Evolutionary conservation across 2,797 vertebrate species (phyloP), one percentile per base, ranked within the genome.

Genomic region (Fistularia commersonii): DNA sequence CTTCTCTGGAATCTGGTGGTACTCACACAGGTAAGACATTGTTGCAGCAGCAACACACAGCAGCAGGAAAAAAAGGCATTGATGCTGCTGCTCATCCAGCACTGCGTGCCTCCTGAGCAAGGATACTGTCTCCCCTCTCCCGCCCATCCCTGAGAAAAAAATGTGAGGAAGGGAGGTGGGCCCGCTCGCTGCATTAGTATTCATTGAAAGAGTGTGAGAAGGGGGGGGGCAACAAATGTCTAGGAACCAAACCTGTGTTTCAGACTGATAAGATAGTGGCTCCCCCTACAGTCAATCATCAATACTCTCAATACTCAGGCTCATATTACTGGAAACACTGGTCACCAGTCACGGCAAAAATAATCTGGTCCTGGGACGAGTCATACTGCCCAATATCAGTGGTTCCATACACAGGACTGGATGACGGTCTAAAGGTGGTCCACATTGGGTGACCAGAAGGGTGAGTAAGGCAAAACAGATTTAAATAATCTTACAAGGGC

Each of bases 171-270:
- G 81, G 85, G 84, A 83, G 87, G 85, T 78, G 84, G 80, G 80
- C 79, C 78, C 72, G 64, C 83, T 83, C 67, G 32, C 80, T 80
- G 81, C 82, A 91, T 91, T 90, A 90, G 88, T 87, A 90, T 90
- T 87, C 87, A 87, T 86, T 83, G 86, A 80, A 84, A 87, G 85
- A 80, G 80, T 66, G 77, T 54, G 32, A 42, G 54, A 48, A 31
- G 54, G 50, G 76, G 57, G 67, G 63, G 57, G 69, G 58, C 75
- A 80, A 81, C 72, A 86, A 84, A 86, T 81, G 78, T 86, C 71
- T 46, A 86, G 83, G 80, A 88, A 84, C 76, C 69, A 61, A 65
- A 77, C 60, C 14, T 13, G 59, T 58, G 63, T 69, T 64, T 61
- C 53, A 59, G 72, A 82, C 72, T 69, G 79, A 77, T 80, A 74